These are phyloP conservation scores for Brienomyrus longianalis DNA, from an alignment of 2,113 vertebrate genomes.

Conservation along the genomic window DNA sequence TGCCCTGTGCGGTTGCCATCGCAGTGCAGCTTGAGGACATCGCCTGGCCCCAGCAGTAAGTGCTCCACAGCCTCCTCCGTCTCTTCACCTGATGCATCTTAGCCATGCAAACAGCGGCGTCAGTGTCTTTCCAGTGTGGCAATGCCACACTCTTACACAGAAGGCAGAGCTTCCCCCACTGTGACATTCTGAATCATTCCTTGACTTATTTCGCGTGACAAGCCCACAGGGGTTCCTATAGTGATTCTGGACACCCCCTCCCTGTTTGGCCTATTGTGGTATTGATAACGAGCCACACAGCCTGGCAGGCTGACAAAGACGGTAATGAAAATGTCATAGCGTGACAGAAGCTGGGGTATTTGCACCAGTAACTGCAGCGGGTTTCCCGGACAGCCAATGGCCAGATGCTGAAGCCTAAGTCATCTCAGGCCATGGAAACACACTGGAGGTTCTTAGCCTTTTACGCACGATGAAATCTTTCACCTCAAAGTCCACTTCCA, in stretches of 20 bases:
- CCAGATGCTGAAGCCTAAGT: neutral
- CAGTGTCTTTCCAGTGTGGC: neutral
- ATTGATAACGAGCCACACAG: constrained; percentile 38
- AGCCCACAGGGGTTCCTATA: constrained; percentile 43
- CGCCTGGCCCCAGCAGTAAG: constrained; percentile 71
- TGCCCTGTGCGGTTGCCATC: constrained; percentile 60
- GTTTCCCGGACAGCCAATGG: neutral
- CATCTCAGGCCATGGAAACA: neutral
- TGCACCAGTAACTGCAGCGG: constrained; percentile 34
- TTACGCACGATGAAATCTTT: neutral
- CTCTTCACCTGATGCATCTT: constrained; percentile 50
- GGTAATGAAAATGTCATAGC: constrained; percentile 51
- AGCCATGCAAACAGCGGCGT: neutral
- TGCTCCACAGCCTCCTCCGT: constrained; percentile 61
- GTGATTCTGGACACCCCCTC: constrained; percentile 30
- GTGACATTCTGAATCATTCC: constrained; percentile 39
- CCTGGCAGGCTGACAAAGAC: constrained; percentile 31
- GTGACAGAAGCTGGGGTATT: constrained; percentile 32
- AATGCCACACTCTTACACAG: neutral
- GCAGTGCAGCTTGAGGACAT: constrained; percentile 73
- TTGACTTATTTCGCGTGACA: constrained; percentile 22
- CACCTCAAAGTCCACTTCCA: neutral
- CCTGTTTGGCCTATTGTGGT: constrained; percentile 22
- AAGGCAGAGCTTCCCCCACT: neutral
- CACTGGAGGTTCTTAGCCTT: neutral